Base-by-base conservation (phyloP, 2,888 invertebrate genomes). In the Rhingia rostrata region DNA sequence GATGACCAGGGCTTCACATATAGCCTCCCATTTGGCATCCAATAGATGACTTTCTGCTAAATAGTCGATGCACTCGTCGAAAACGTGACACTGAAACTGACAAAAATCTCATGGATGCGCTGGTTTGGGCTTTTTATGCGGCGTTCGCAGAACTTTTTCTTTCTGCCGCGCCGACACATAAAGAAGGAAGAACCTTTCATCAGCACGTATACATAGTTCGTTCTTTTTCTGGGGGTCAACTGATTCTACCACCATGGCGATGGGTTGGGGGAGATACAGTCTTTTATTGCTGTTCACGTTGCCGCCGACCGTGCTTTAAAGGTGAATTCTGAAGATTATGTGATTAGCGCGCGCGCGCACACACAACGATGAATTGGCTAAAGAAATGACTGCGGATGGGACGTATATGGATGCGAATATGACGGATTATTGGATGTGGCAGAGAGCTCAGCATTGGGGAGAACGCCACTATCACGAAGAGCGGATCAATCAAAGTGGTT, bases 401-500 rank as follows among this genome's bases (percentile, higher is more conserved):
- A 22, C 22, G 22, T 32, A 54, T 64, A 64, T 84, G 60, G 45
- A 39, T 75, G 73, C 49, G 84, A 70, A 74, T 80, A 80, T 84
- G 84, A 80, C 60, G 80, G 74, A 80, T 83, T 78, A 69, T 73
- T 78, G 60, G 64, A 66, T 64, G 79, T 45, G 60, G 64, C 51
- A 37, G 58, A 37, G 58, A 41, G 61, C 58, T n/a, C 32, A 58
- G 63, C 66, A 66, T 32, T 70, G 61, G 58, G 53, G 49, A 51
- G 56, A 60, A 51, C 39, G 54, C 47, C 64, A 84, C 84, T 84
- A 84, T 84, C 84, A 84, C 66, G 84, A 75, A 35, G 64, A 56
- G 80, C 84, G 84, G 84, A 84, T 84, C 84, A 84, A 80, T 84
- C 84, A 84, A 84, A 84, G 84, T 33, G 14, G 39, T 35, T 12